Evolutionary conservation across 53 echinoderm and acorn worm species (phyloP).

Genomic region (Arbacia lixula): DNA sequence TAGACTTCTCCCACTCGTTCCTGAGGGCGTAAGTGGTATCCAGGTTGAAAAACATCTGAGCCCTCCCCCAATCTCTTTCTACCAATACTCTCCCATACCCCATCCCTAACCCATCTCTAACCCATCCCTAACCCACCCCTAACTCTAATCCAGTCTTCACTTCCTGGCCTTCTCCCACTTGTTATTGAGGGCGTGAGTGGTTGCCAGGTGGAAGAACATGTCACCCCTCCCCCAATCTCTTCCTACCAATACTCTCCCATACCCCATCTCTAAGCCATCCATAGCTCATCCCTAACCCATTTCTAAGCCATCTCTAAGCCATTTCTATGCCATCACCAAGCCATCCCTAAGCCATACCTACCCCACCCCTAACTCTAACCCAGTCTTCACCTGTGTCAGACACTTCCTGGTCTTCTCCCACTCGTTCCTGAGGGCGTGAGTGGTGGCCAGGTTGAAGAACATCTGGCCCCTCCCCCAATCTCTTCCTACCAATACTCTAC

Average conservation of each 20-base stretch:
- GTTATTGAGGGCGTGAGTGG: constrained; percentile 55
- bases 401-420: constrained; percentile 92
- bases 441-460: constrained; percentile 88
- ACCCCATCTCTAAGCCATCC: background rate
- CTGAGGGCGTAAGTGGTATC: constrained; percentile 52
- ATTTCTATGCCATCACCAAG: too few relatives aligned
- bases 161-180: constrained; percentile 87
- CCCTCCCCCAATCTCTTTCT: background rate
- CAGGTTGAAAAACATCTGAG: constrained; percentile 75
- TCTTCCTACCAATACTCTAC: too few relatives aligned
- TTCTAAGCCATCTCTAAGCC: too few relatives aligned
- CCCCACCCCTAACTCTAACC: too few relatives aligned
- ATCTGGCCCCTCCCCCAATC: constrained; percentile 86
- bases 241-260: background rate
- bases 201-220: background rate
- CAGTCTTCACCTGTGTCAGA: constrained; percentile 80
- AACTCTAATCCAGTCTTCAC: constrained; percentile 41
- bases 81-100: background rate
- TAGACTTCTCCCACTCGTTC: background rate
- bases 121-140: background rate
- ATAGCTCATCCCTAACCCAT: too few relatives aligned
- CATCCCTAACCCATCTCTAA: background rate
- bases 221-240: background rate
- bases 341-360: too few relatives aligned
- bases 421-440: constrained; percentile 81